phyloP scores from a whole-genome alignment of 2,888 invertebrate species.

The Acronicta leporina region DNA sequence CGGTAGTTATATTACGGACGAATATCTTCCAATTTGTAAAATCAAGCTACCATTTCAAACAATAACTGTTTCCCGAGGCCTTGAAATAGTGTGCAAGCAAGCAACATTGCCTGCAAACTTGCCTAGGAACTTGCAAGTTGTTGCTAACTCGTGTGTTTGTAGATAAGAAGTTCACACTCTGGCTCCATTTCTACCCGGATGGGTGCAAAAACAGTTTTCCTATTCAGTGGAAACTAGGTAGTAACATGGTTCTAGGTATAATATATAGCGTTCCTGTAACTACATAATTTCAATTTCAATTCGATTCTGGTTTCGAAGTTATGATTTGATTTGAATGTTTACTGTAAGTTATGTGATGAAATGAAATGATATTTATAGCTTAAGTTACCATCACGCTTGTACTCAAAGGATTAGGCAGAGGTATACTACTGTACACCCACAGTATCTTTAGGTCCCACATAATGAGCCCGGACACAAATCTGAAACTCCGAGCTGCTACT shows the following conservation, averaged over 20 bases:
- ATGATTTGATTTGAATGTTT: no score
- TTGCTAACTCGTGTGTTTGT: slow-evolving; percentile 37
- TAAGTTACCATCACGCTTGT: no score
- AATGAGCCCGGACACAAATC: no score
- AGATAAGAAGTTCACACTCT: slow-evolving; percentile 47
- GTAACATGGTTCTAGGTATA: no score
- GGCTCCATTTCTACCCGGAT: slow-evolving; percentile 28
- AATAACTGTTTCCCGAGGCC: slow-evolving; percentile 12
- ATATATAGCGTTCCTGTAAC: not conserved
- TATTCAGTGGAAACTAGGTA: slow-evolving; percentile 14
- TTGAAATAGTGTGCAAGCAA: slow-evolving; percentile 44
- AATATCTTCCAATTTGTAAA: not conserved
- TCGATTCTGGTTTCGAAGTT: not conserved
- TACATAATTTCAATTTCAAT: not conserved
- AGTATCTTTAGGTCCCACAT: no score
- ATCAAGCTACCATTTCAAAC: slow-evolving; percentile 18
- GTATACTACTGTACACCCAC: no score
- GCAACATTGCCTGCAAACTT: slow-evolving; percentile 28
- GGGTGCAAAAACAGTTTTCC: slow-evolving; percentile 35
- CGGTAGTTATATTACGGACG: no score
- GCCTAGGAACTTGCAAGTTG: slow-evolving; percentile 34
- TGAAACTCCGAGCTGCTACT: no score
- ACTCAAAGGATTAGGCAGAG: no score
- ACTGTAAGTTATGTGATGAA: no score
- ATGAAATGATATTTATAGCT: no score